Percentiles rank a stretch among this genome's conserved stretches.
phyloP scores from a whole-genome alignment of 2,888 invertebrate genomes.

The Drosophila limbata region DNA sequence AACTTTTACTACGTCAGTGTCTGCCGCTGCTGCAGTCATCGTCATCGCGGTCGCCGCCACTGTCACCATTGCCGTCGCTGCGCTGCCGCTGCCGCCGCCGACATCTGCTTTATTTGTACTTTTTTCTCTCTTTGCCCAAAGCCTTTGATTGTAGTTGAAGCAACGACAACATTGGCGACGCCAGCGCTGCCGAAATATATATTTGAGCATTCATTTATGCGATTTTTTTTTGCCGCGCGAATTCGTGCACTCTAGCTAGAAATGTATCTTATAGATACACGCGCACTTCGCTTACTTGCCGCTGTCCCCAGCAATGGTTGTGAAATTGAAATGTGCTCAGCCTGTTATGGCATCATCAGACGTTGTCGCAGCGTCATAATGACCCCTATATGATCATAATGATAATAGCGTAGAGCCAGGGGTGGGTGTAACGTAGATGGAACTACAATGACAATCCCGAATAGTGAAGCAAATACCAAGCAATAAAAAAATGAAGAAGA shows the following conservation, averaged over 20 bases:
- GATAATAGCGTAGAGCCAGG: conserved; percentile 4
- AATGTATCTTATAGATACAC: conserved; percentile 72
- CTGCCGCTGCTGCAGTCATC: conserved; percentile 25
- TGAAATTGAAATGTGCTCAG: conserved; percentile 70
- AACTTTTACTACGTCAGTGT: conserved; percentile 36
- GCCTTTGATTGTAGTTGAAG: conserved; percentile 71
- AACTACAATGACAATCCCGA: conserved; percentile 4
- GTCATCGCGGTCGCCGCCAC: conserved; percentile 38
- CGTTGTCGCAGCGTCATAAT: conserved; percentile 37
- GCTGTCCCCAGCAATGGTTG: conserved; percentile 45
- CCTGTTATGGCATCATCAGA: conserved; percentile 74
- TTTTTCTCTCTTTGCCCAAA: conserved; percentile 51
- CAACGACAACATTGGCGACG: conserved; percentile 53
- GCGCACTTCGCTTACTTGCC: conserved; percentile 63
- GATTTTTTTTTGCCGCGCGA: conserved; percentile 69
- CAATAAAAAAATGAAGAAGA: neutral
- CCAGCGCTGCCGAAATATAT: conserved; percentile 63
- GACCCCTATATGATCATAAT: conserved; percentile 16
- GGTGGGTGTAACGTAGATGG: neutral
- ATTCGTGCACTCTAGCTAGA: conserved; percentile 65
- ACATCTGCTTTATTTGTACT: conserved; percentile 62
- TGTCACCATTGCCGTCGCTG: conserved; percentile 34
- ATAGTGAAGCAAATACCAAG: conserved; percentile 5
- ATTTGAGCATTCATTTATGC: conserved; percentile 78
- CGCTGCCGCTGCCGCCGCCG: conserved; percentile 40